Base-by-base conservation (phyloP, 2,797 vertebrate species). In the Hoplostethus atlanticus region DNA sequence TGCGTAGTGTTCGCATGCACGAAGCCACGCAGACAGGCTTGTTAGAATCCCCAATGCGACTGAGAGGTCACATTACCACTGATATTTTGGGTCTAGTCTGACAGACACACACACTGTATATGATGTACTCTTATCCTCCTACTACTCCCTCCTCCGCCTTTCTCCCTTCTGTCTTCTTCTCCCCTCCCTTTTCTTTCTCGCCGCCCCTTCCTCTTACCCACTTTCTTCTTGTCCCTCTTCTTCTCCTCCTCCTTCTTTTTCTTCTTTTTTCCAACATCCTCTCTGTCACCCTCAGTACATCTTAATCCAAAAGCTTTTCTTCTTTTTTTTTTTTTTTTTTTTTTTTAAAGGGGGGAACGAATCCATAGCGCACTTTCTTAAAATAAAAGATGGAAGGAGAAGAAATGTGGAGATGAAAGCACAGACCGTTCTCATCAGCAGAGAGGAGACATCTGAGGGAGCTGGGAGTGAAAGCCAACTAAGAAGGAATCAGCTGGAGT, bases 341-440 rank as follows among this genome's bases (percentile, higher is more conserved):
- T 21, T 21, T 21, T 21, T 21, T 21, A 21, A 21, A 17, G 52
- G 77, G 28, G 9, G 44, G 51, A 61, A 79, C 77, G 87, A 88
- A 90, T 90, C 84, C 76, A 72, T 76, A 75, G 79, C 77, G 74
- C 77, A 83, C 42, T 72, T 81, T 81, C 81, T 81, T 77, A 84
- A 85, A 86, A 87, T 84, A 84, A 80, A 88, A 81, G 63, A 80
- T 60, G 58, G 73, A 76, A 72, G 77, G 69, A 73, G 68, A 73
- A 75, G 71, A 73, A 73, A 88, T 84, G 85, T 86, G 84, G 67
- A 86, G 84, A 88, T 88, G 84, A 91, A 90, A 91, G 84, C 8
- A 5, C n/a, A 62, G 73, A 63, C 84, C 21, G 21, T 21, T 21
- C 71, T 77, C 80, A 79, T 89, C 78, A 81, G 72, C 66, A 61